Base-by-base conservation (phyloP, 2,113 vertebrate species). In the Leucosticte australis region DNA sequence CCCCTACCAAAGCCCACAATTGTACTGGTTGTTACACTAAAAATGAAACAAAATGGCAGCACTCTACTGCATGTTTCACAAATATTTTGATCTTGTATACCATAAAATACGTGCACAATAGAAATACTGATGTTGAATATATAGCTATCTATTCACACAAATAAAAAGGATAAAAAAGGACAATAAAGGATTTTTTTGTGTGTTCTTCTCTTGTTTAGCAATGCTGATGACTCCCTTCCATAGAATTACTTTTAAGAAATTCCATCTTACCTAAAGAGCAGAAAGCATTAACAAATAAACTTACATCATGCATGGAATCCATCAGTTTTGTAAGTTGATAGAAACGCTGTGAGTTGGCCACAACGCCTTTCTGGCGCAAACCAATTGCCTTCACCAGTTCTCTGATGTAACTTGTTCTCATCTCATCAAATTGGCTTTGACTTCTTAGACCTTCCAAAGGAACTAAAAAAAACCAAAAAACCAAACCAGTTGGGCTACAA, bases 311-410 rank as follows among this genome's bases (percentile, higher is more conserved):
- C 98, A 99, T 98, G 94, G 98, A 96, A 86, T 99, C 99, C 97
- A 99, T 98, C 60, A 99, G 97, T 85, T 99, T 99, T 85, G 99
- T 99, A 46, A 99, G 99, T 3, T 99, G 99, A 96, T 99, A 99
- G 98, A 99, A 99, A 27, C 99, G 98, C 87, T 99, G 99, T 1
- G 99, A 99, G 94, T 98, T 98, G 63, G 98, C 97, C 88, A 99
- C 98, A 63, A 99, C 95, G 0, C 99, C 98, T 85, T 99, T 99
- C 97, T 99, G 99, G 88, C 97, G 98, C 96, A 99, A 92, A 82
- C 99, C 98, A 76, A 99, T 98, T 4, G 98, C 99, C 76, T 98
- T 99, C 91, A 98, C 98, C 90, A 99, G 97, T 92, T 99, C 99
- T 63, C 98, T 98, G 86, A 99, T 99, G 97, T 99, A 99, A 95